Conservation (phyloP, 2,888 invertebrate genomes). For the Coronaproctus castanopsis region DNA sequence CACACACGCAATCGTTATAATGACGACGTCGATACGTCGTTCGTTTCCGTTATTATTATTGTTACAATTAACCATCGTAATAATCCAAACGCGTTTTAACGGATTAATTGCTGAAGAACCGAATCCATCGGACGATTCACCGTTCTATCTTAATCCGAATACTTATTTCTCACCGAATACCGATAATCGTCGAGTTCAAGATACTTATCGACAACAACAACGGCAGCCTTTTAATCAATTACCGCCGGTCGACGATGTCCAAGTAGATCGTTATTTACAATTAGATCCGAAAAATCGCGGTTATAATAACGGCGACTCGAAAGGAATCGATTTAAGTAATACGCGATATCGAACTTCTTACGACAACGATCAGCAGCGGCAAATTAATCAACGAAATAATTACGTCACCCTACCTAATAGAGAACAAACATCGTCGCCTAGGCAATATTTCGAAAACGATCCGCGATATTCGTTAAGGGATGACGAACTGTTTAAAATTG, state of each 20-base stretch:
- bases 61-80: too few species aligned
- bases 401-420: background rate
- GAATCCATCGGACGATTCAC: background rate
- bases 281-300: background rate
- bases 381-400: background rate
- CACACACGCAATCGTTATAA: too few species aligned
- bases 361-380: background rate
- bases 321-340: background rate
- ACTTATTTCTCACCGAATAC: conserved; percentile 8
- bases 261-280: background rate
- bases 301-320: background rate
- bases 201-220: background rate
- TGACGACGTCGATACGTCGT: too few species aligned
- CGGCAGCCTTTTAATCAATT: conserved; percentile 3
- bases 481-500: conserved; percentile 33
- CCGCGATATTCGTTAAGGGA: conserved; percentile 10
- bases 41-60: too few species aligned
- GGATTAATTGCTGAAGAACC: background rate
- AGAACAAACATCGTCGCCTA: background rate
- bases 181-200: conserved; percentile 10
- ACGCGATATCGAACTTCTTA: background rate
- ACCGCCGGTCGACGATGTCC: background rate
- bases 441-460: conserved; percentile 12
- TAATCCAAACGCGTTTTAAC: too few species aligned
- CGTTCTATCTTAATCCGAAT: conserved; percentile 11